A percentile compares a stretch with the other conserved stretches of the same genome.
phyloP scores from a whole-genome alignment of 2,797 vertebrate genomes.

The Hypotaenidia okinawae region DNA sequence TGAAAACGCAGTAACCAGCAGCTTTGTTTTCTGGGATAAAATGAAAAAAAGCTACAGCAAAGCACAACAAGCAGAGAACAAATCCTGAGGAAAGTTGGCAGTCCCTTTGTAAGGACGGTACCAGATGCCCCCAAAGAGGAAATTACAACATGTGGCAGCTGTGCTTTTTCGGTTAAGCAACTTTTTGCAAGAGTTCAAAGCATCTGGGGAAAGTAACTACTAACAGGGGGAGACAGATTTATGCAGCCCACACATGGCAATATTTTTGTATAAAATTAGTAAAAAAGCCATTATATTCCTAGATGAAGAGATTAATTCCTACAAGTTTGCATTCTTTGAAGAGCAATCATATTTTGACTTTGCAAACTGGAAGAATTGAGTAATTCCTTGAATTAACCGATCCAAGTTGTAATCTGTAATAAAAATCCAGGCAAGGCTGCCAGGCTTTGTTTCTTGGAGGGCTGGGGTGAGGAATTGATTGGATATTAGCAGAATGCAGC shows the following conservation, averaged over 20 bases:
- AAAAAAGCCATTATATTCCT: conserved; percentile 74
- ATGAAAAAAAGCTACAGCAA: neutral
- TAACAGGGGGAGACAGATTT: conserved; percentile 79
- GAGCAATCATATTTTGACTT: conserved; percentile 73
- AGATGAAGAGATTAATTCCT: conserved; percentile 74
- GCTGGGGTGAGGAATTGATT: conserved; percentile 47
- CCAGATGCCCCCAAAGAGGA: conserved; percentile 74
- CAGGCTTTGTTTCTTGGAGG: conserved; percentile 58
- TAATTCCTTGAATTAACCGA: conserved; percentile 78
- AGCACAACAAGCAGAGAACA: neutral
- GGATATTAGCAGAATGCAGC: conserved; percentile 47
- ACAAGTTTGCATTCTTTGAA: conserved; percentile 73
- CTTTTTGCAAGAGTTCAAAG: conserved; percentile 77
- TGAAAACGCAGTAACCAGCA: neutral
- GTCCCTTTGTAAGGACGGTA: conserved; percentile 21
- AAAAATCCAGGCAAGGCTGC: conserved; percentile 34
- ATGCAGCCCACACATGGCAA: conserved; percentile 81
- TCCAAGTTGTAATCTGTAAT: conserved; percentile 69
- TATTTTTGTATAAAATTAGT: conserved; percentile 80
- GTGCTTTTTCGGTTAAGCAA: conserved; percentile 67
- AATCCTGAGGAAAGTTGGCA: conserved; percentile 28
- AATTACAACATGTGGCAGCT: conserved; percentile 79
- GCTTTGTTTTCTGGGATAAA: conserved; percentile 2
- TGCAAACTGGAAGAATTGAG: conserved; percentile 73
- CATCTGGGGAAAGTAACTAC: conserved; percentile 72